Evolutionary conservation across 2,113 vertebrate species (phyloP).

Genomic region (Nyctibius bracteatus): DNA sequence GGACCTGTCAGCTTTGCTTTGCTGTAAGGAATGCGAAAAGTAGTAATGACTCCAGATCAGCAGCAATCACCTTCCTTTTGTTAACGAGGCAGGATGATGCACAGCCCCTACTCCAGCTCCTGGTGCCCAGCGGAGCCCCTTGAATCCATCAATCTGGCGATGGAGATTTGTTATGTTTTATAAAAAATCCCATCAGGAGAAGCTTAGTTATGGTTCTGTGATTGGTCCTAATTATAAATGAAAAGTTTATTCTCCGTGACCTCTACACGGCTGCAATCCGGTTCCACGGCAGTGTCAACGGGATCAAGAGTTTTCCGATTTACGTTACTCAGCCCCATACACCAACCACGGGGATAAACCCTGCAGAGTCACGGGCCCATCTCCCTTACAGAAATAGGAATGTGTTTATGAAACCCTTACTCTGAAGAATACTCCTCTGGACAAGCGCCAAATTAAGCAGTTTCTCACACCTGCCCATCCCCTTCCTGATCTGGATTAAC

Average conservation of each 20-base stretch:
- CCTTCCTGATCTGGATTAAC: background rate
- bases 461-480: background rate
- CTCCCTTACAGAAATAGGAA: background rate
- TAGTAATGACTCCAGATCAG: background rate
- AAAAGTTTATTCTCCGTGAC: background rate
- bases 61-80: background rate
- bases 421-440: background rate
- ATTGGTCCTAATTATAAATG: background rate
- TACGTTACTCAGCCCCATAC: fast-evolving
- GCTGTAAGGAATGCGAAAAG: background rate
- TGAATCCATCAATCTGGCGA: background rate
- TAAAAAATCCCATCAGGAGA: background rate
- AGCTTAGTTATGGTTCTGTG: background rate
- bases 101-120: background rate
- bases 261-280: background rate
- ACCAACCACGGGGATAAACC: background rate
- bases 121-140: background rate
- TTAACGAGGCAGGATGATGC: background rate
- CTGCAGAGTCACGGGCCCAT: background rate
- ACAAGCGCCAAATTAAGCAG: background rate
- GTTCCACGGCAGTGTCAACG: background rate
- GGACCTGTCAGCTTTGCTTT: slow-evolving; percentile 37
- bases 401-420: background rate
- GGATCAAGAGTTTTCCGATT: background rate
- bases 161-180: background rate